Conservation (phyloP, 2,888 invertebrate species). For the Selenia dentaria region DNA sequence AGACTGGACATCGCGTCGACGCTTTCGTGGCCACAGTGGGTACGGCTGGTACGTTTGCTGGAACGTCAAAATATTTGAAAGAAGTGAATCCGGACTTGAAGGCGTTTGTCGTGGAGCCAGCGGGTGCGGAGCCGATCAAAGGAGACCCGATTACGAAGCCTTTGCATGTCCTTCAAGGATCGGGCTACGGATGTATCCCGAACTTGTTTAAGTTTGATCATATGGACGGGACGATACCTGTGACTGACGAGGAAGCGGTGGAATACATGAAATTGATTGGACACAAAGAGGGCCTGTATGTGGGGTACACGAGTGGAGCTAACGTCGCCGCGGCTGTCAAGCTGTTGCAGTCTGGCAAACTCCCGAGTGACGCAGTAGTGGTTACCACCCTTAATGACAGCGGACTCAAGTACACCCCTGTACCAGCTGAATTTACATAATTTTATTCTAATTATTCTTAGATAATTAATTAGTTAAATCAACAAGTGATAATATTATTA, state of each 20-base stretch:
- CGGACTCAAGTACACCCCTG: constrained; percentile 73
- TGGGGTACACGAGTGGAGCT: constrained; percentile 76
- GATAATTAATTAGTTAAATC: too few relatives aligned
- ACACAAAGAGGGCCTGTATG: constrained; percentile 70
- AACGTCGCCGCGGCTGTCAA: constrained; percentile 75
- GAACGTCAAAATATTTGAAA: constrained; percentile 68
- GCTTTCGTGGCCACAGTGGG: constrained; percentile 73
- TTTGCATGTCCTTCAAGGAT: constrained; percentile 73
- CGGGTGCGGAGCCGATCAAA: constrained; percentile 69
- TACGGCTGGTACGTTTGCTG: constrained; percentile 71
- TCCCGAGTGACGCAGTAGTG: constrained; percentile 71
- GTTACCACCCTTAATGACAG: constrained; percentile 69
- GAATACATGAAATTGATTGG: constrained; percentile 65
- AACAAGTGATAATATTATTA: too few relatives aligned
- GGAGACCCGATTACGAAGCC: constrained; percentile 71
- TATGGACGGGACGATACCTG: constrained; percentile 67
- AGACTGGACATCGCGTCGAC: constrained; percentile 71
- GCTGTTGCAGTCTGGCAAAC: constrained; percentile 61
- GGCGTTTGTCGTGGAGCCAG: constrained; percentile 69
- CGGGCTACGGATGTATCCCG: constrained; percentile 73
- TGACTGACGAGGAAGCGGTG: constrained; percentile 68
- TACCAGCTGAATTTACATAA: constrained; percentile 48
- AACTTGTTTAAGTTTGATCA: constrained; percentile 65
- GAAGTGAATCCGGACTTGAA: constrained; percentile 64
- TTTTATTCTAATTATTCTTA: too few relatives aligned